Conservation (phyloP, 2,113 vertebrate genomes). For the Sinocyclocheilus rhinocerous region DNA sequence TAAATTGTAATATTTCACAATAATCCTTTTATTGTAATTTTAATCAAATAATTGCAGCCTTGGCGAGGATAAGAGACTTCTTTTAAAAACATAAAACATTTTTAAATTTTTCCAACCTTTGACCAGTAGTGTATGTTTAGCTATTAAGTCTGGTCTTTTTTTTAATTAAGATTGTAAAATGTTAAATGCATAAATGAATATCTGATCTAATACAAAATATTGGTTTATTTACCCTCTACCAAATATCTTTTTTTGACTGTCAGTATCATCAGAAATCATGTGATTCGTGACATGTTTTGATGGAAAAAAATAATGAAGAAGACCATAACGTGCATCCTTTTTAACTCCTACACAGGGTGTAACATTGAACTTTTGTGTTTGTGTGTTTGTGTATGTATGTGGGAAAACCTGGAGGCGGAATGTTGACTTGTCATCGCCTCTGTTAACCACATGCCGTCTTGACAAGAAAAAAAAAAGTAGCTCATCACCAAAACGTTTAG, state of each 20-base stretch:
- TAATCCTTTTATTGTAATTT: background rate
- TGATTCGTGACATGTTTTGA: background rate
- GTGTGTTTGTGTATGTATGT: conserved; percentile 50
- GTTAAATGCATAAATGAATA: background rate
- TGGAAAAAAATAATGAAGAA: conserved; percentile 22
- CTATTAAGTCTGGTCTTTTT: background rate
- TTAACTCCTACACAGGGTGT: conserved; percentile 41
- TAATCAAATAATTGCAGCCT: background rate
- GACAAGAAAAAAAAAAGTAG: conserved; percentile 40
- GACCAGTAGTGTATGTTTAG: background rate
- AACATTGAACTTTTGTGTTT: conserved; percentile 55
- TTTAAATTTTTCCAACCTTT: background rate
- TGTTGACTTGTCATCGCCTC: conserved; percentile 56
- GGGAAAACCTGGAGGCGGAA: conserved; percentile 53
- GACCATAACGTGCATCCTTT: conserved; percentile 38
- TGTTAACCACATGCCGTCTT: conserved; percentile 49
- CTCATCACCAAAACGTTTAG: conserved; percentile 53
- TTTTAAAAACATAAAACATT: background rate
- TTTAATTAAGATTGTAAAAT: background rate
- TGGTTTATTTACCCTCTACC: background rate
- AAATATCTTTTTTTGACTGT: background rate
- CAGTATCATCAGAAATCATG: background rate
- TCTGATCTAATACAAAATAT: background rate
- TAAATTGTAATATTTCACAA: background rate
- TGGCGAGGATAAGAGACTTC: background rate